These are phyloP conservation scores for Cromileptes altivelis DNA, from an alignment of 2,113 vertebrate genomes.

Conservation along the genomic window DNA sequence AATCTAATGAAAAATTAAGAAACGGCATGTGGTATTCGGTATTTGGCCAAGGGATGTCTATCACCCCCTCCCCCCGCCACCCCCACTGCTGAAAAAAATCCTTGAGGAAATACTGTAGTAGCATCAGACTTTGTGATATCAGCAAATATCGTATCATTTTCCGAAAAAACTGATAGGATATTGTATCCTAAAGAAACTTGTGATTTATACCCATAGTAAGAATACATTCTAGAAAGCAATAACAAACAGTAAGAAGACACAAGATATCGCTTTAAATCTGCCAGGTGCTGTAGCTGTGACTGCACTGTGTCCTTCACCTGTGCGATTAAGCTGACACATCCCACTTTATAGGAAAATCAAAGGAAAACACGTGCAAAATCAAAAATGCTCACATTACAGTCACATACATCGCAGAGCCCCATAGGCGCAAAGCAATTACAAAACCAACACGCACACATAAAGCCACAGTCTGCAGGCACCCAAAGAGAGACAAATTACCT, in stretches of 20 bases:
- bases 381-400: constrained; percentile 53
- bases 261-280: not conserved
- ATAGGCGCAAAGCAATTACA: constrained; percentile 80
- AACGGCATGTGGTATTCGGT: too few relatives aligned
- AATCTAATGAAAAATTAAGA: too few relatives aligned
- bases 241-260: not conserved
- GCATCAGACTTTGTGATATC: too few relatives aligned
- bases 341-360: constrained; percentile 24
- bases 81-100: too few relatives aligned
- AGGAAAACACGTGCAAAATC: constrained; percentile 31
- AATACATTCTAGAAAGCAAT: not conserved
- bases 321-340: constrained; percentile 30
- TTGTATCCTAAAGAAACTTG: too few relatives aligned
- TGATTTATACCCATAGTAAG: too few relatives aligned
- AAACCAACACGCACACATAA: constrained; percentile 47
- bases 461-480: constrained; percentile 59
- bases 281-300: not conserved
- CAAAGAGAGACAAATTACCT: constrained; percentile 90
- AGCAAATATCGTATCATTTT: too few relatives aligned
- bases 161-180: too few relatives aligned
- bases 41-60: too few relatives aligned
- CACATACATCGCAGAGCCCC: constrained; percentile 50
- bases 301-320: constrained; percentile 19
- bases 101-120: too few relatives aligned
- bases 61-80: too few relatives aligned